Evolutionary conservation across 2,888 invertebrate genomes (phyloP).

Genomic region (Rhagonycha lutea): DNA sequence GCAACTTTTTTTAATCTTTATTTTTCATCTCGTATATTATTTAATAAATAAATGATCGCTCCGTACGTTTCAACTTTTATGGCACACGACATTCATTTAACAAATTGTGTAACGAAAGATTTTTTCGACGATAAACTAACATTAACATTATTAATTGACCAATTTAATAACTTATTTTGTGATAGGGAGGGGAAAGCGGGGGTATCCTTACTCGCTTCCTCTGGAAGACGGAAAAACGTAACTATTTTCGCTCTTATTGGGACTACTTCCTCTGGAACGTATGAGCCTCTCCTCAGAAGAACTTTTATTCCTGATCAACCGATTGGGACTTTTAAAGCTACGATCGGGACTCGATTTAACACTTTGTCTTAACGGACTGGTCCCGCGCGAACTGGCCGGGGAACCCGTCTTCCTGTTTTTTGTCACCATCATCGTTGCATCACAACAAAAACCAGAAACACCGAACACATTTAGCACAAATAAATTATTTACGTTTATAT

Average conservation of each 20-base stretch:
- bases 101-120: not conserved
- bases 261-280: slow-evolving; percentile 49
- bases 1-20: not conserved
- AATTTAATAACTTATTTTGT: not conserved
- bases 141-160: not conserved
- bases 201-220: slow-evolving; percentile 56
- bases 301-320: not conserved
- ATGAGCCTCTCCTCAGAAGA: slow-evolving; percentile 3
- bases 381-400: slow-evolving; percentile 46
- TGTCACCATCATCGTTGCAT: slow-evolving; percentile 42
- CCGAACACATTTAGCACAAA: not conserved
- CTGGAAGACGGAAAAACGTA: slow-evolving; percentile 46
- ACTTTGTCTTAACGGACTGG: slow-evolving; percentile 39
- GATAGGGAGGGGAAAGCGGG: not conserved
- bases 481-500: not conserved
- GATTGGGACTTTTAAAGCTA: slow-evolving; percentile 16
- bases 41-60: not conserved
- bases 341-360: slow-evolving; percentile 15
- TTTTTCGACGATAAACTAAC: not conserved
- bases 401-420: slow-evolving; percentile 40
- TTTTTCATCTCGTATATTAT: not conserved
- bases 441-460: not conserved
- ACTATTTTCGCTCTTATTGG: slow-evolving; percentile 32
- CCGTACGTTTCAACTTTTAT: not conserved
- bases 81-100: not conserved